Conservation (phyloP, 2,888 invertebrate genomes). For the Synergus gifuensis region DNA sequence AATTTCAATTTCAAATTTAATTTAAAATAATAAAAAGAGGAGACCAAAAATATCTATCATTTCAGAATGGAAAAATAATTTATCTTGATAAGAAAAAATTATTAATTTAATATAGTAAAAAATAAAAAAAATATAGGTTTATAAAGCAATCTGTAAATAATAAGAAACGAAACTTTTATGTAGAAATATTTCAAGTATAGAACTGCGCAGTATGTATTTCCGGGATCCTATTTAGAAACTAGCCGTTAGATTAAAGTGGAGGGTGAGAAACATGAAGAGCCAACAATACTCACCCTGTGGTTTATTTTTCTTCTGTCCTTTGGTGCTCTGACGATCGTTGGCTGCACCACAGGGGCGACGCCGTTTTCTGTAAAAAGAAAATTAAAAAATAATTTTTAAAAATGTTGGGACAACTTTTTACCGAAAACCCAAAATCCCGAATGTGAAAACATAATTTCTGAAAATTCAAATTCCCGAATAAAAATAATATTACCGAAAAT, state of each 20-base stretch:
- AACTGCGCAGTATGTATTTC: neutral
- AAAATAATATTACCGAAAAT: too few relatives aligned
- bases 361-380: conserved; percentile 72
- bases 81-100: too few relatives aligned
- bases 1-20: too few relatives aligned
- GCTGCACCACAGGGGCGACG: conserved; percentile 66
- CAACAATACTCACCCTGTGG: conserved; percentile 76
- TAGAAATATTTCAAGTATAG: neutral
- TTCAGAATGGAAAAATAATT: too few relatives aligned
- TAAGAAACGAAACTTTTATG: neutral
- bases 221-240: conserved; percentile 41
- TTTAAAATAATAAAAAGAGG: too few relatives aligned
- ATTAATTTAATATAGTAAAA: neutral
- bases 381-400: conserved; percentile 45
- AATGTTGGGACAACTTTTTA: neutral
- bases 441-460: too few relatives aligned
- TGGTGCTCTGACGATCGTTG: conserved; percentile 77
- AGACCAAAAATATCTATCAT: too few relatives aligned
- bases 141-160: neutral
- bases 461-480: too few relatives aligned
- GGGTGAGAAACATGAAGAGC: neutral
- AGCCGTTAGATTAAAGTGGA: neutral
- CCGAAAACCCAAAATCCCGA: too few relatives aligned
- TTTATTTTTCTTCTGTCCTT: conserved; percentile 79
- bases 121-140: too few relatives aligned